phyloP scores from a whole-genome alignment of 2,797 vertebrate genomes.

The Eulemur mongoz region DNA sequence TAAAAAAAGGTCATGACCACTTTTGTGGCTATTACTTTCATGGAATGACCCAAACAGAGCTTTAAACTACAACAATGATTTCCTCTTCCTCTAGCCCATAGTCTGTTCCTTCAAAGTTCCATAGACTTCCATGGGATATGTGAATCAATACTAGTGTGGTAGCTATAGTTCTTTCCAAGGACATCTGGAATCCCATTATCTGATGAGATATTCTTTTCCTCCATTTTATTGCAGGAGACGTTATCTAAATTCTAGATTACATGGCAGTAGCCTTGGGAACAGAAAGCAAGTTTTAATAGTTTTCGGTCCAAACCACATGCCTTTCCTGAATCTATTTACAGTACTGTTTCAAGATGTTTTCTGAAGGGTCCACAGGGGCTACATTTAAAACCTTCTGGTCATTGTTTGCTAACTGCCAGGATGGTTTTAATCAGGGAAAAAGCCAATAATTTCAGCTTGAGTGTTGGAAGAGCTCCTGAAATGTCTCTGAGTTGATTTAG shows the following conservation, averaged over 20 bases:
- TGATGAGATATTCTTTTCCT: constrained; percentile 17
- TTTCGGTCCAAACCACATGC: constrained; percentile 12
- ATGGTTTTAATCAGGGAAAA: constrained; percentile 49
- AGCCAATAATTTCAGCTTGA: constrained; percentile 34
- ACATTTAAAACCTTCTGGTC: constrained; percentile 44
- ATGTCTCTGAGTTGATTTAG: constrained; percentile 51
- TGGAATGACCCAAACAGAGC: neutral
- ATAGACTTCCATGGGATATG: neutral
- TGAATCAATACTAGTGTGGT: neutral
- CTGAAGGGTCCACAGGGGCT: neutral
- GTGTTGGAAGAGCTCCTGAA: constrained; percentile 37
- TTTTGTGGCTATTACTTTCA: neutral
- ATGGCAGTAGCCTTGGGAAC: neutral
- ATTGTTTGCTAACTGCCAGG: constrained; percentile 31
- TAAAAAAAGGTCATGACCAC: neutral
- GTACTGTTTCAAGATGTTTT: constrained; percentile 59
- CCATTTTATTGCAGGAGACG: constrained; percentile 42
- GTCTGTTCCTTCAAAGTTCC: neutral
- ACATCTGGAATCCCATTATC: neutral
- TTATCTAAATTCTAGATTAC: constrained; percentile 36
- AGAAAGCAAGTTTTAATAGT: constrained; percentile 44
- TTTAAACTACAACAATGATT: neutral
- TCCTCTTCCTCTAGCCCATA: neutral
- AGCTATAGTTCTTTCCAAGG: neutral
- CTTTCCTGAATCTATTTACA: constrained; percentile 38